These are phyloP conservation scores for Pica pica DNA, from an alignment of 2,113 vertebrate genomes.

Conservation along the genomic window DNA sequence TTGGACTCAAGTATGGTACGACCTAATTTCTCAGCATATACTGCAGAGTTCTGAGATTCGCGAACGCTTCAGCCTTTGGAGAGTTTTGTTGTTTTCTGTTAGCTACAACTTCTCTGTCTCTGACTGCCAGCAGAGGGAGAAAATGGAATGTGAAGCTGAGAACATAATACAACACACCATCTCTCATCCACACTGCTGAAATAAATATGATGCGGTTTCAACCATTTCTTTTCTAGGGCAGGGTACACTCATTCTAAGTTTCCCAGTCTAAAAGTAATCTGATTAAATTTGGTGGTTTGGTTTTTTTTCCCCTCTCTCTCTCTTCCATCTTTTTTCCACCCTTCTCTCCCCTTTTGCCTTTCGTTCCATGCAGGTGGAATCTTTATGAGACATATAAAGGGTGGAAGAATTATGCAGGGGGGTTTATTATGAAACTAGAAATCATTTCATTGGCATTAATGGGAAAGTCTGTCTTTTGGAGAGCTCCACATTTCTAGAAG, in stretches of 20 bases:
- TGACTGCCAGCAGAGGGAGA: slow-evolving; percentile 73
- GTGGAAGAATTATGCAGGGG: slow-evolving; percentile 45
- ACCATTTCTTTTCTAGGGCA: slow-evolving; percentile 60
- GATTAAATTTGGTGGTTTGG: neutral
- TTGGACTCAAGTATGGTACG: neutral
- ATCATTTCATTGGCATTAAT: slow-evolving; percentile 68
- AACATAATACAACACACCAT: neutral
- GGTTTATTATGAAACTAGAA: slow-evolving; percentile 52
- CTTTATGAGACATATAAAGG: slow-evolving; percentile 45
- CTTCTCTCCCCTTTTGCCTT: neutral
- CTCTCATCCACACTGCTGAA: slow-evolving; percentile 10
- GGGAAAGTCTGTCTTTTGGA: slow-evolving; percentile 64
- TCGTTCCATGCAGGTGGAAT: neutral
- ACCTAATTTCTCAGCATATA: slow-evolving; percentile 14
- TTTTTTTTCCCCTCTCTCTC: rapidly evolving
- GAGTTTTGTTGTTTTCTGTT: slow-evolving; percentile 10
- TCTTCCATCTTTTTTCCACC: neutral
- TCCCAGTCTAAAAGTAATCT: neutral
- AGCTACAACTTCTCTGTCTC: slow-evolving; percentile 8
- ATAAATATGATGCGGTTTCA: slow-evolving; percentile 41
- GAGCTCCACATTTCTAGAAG: slow-evolving; percentile 54
- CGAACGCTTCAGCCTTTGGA: neutral
- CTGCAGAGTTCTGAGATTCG: neutral
- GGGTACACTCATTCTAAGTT: neutral
- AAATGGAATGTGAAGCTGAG: slow-evolving; percentile 47